Evolutionary conservation across 2,797 vertebrate species (phyloP), one percentile per base, ranked within the genome.

Genomic region (Rhodeus uyekii): DNA sequence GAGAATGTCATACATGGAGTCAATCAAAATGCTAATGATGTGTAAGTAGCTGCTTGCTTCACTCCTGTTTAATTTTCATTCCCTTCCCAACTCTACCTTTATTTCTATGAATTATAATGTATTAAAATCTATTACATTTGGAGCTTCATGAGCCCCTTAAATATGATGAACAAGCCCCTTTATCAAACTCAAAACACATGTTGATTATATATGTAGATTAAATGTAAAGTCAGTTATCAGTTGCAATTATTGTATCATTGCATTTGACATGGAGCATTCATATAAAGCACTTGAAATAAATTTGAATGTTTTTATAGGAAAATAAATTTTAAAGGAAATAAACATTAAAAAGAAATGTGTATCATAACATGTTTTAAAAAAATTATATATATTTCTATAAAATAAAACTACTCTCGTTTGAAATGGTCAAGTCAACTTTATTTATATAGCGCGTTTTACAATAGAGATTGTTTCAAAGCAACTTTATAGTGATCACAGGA

Each of bases 11-110:
- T 81, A 74, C 72, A 74, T 65, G 19, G 34, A 42, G 32, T 42
- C 44, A 74, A 55, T 81, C n/a, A 81, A 81, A 81, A 74, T n/a
- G 69, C 68, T 74, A 74, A 81, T 64, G 46, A 36, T 73, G 38
- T 32, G 38, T 63, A 73, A 64, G 61, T 48, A 16, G 32, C 44
- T 50, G 69, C 44, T 39, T 53, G 42, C 19, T 18, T 63, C 39
- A 22, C 39, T 34, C 22, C 32, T 53, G 29, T 22, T n/a, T n/a
- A 53, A 7, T 36, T 73, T 34, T 50, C 34, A 22, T 39, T 38
- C 14, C n/a, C 27, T 38, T 38, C n/a, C 48, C 19, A 46, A 46
- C 50, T 71, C 12, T 0, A 24, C 34, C 46, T 36, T 55, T 10
- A 55, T 69, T 53, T 55, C 7, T n/a, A 32, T 42, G 55, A 42